Base-by-base conservation (phyloP, 1,140 invertebrate species). In the Meloidogyne floridensis region DNA sequence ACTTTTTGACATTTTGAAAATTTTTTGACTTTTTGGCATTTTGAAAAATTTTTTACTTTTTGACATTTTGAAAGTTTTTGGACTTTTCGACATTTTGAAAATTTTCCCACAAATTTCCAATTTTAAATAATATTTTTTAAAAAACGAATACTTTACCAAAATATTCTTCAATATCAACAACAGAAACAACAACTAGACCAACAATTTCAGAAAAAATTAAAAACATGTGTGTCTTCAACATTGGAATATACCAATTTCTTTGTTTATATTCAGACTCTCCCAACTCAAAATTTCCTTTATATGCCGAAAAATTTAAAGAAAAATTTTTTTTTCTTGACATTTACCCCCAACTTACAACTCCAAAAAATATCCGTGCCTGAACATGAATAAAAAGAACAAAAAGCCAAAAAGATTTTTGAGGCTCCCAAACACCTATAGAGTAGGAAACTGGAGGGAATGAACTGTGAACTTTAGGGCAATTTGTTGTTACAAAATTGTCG, bases 361-460 rank as follows among this genome's bases (percentile, higher is more conserved):
- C 80, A 47, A 84, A 83, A 56, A 88, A 85, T 11, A 88, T 59
- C 56, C 87, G 78, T 7, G 88, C 84, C 43, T 88, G 87, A 13
- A 89, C 15, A 82, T 89, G 87, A 11, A 88, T 20, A n/a, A 84
- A 82, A 77, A 89, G 75, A 11, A 89, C 81, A 53, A 89, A 69
- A 72, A 89, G 80, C 87, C 87, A 89, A 74, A 89, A 82, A 71
- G 80, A 89, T 72, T 86, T 87, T 78, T 89, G 87, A n/a, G 87
- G 87, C 47, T 90, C 75, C 87, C 87, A 89, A 11, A 89, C 86
- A 20, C 87, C 87, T 65, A 88, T 88, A 72, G 65, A 80, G 54
- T 90, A 89, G 32, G 82, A 85, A 10, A 89, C 87, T 13, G 87
- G 87, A 20, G 87, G 87, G 54, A 88, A 82, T 11, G 82, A 73